These are phyloP conservation scores for Polydrusus cervinus DNA, from an alignment of 2,888 invertebrate genomes.

Conservation along the genomic window DNA sequence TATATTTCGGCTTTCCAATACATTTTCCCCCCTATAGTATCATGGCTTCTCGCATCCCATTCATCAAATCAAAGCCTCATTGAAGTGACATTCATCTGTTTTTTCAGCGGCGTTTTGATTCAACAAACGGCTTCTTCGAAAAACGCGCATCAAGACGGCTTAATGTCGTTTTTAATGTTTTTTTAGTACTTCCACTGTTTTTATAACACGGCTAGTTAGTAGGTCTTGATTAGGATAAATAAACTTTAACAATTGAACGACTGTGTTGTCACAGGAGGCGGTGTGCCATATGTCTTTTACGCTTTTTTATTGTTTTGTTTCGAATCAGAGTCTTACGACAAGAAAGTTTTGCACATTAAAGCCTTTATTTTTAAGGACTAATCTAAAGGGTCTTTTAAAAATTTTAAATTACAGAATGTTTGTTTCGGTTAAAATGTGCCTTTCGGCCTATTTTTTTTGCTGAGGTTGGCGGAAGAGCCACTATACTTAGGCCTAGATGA, in stretches of 20 bases:
- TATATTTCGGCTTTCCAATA: neutral
- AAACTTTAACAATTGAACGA: constrained; percentile 46
- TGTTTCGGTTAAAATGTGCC: no score
- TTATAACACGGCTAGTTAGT: constrained; percentile 46
- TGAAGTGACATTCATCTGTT: constrained; percentile 49
- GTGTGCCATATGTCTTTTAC: constrained; percentile 38
- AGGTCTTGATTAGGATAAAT: constrained; percentile 48
- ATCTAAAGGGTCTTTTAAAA: no score
- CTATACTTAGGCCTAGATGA: no score
- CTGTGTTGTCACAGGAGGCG: constrained; percentile 40
- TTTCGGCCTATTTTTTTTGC: no score
- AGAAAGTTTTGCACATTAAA: no score
- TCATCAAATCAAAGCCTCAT: constrained; percentile 45
- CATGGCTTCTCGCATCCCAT: constrained; percentile 26
- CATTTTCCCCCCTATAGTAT: neutral
- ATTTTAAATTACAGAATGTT: no score
- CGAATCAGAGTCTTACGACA: neutral
- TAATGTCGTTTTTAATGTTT: constrained; percentile 50
- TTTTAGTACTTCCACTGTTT: constrained; percentile 49
- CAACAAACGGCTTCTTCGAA: constrained; percentile 47
- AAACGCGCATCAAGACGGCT: constrained; percentile 37
- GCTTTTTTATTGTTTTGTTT: neutral
- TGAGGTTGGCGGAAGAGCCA: no score
- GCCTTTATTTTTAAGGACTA: no score
- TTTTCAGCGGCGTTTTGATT: constrained; percentile 51